phyloP scores from a whole-genome alignment of 2,888 invertebrate species.

The Diplolepis rosae region DNA sequence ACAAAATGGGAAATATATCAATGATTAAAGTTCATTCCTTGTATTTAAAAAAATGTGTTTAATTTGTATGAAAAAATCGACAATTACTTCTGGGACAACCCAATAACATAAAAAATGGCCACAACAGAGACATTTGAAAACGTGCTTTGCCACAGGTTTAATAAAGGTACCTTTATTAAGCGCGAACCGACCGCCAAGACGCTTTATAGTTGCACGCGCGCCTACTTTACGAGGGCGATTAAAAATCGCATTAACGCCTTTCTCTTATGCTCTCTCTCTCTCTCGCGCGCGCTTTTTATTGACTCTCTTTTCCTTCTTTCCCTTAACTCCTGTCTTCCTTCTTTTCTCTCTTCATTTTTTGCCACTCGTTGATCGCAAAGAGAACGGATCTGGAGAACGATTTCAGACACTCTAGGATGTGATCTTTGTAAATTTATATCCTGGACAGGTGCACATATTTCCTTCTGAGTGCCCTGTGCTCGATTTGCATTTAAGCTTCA shows the following conservation, averaged over 20 bases:
- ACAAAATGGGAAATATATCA: too few relatives aligned
- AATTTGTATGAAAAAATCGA: too few relatives aligned
- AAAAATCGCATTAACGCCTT: conserved; percentile 69
- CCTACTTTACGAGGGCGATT: conserved; percentile 69
- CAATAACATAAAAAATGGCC: conserved; percentile 40
- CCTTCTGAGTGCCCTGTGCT: not conserved
- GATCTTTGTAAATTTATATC: conserved; percentile 16
- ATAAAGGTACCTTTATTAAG: conserved; percentile 44
- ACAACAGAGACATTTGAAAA: conserved; percentile 27
- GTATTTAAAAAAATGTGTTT: too few relatives aligned
- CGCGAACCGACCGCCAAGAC: conserved; percentile 35
- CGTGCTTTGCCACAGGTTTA: conserved; percentile 34
- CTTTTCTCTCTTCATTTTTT: conserved; percentile 20
- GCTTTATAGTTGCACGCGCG: conserved; percentile 58
- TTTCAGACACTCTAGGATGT: conserved; percentile 22
- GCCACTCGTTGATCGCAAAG: conserved; percentile 13
- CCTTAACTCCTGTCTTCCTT: not conserved
- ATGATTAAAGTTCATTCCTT: too few relatives aligned
- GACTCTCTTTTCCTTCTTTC: conserved; percentile 28
- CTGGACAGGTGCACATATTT: conserved; percentile 15
- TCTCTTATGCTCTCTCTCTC: conserved; percentile 30
- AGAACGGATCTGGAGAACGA: conserved; percentile 10
- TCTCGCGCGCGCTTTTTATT: conserved; percentile 14
- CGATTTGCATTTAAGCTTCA: not conserved
- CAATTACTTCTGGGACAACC: too few relatives aligned